These are phyloP conservation scores for Setipinna tenuifilis DNA, from an alignment of 2,797 vertebrate species.

Conservation along the genomic window DNA sequence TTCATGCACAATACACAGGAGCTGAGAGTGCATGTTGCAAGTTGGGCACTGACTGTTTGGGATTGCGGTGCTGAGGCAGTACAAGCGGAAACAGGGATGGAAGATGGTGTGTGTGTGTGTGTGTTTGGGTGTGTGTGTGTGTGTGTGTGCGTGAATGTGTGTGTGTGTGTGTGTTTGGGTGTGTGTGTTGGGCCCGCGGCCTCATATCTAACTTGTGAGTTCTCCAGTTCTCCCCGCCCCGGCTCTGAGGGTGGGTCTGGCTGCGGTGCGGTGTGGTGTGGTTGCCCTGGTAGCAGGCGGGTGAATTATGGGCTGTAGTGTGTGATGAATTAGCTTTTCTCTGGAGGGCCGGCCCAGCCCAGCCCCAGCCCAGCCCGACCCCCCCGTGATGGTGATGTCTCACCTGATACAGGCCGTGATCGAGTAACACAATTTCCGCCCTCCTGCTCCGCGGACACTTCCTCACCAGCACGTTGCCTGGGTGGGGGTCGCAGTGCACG, in stretches of 20 bases:
- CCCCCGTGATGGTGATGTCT: conserved; percentile 49
- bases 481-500: conserved; percentile 97
- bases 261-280: too few species aligned
- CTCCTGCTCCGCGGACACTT: conserved; percentile 78
- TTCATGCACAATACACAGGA: neutral
- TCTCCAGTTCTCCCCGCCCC: conserved; percentile 76
- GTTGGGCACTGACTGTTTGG: neutral
- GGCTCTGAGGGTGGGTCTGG: conserved; percentile 47
- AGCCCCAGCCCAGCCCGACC: neutral
- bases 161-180: neutral
- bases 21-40: neutral
- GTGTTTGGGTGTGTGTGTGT: neutral
- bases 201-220: conserved; percentile 27
- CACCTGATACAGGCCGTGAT: conserved; percentile 91
- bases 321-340: conserved; percentile 61
- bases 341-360: conserved; percentile 7
- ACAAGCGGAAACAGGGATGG: neutral
- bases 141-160: neutral
- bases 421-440: conserved; percentile 87
- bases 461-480: conserved; percentile 91
- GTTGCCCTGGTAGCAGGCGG: conserved; percentile 51
- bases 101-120: neutral
- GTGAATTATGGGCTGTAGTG: conserved; percentile 71
- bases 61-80: neutral
- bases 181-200: neutral